Percentiles rank a stretch among this genome's conserved stretches.
Conservation (phyloP, 2,888 invertebrate genomes). For the Rhorus exstirpatorius region DNA sequence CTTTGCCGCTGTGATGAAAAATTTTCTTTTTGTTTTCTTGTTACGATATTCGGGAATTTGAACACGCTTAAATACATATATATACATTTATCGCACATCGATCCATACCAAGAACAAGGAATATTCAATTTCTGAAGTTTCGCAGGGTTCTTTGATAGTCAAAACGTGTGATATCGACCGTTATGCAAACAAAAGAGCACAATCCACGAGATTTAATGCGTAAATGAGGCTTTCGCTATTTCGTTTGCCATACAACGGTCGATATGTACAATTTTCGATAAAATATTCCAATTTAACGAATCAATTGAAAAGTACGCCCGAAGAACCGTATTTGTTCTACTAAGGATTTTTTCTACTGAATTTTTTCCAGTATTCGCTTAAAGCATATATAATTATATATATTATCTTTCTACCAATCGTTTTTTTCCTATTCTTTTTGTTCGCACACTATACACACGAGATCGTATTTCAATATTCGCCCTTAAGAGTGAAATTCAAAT, state of each 20-base stretch:
- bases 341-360: background rate
- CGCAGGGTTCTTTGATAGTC: too few species aligned
- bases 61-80: background rate
- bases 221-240: background rate
- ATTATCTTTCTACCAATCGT: background rate
- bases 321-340: background rate
- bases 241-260: background rate
- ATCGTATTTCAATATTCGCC: background rate
- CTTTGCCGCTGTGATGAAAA: background rate
- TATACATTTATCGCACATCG: too few species aligned
- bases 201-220: background rate
- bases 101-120: too few species aligned
- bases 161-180: background rate
- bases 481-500: background rate
- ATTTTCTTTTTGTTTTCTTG: background rate
- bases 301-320: background rate
- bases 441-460: background rate
- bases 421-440: background rate
- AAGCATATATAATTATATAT: slow-evolving; percentile 35
- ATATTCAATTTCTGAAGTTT: too few species aligned
- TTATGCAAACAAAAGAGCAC: background rate
- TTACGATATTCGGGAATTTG: background rate
- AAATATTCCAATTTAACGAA: background rate
- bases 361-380: background rate
- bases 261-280: slow-evolving; percentile 22